Base-by-base conservation (phyloP, 2,797 vertebrate species). In the Acanthurus tractus region DNA sequence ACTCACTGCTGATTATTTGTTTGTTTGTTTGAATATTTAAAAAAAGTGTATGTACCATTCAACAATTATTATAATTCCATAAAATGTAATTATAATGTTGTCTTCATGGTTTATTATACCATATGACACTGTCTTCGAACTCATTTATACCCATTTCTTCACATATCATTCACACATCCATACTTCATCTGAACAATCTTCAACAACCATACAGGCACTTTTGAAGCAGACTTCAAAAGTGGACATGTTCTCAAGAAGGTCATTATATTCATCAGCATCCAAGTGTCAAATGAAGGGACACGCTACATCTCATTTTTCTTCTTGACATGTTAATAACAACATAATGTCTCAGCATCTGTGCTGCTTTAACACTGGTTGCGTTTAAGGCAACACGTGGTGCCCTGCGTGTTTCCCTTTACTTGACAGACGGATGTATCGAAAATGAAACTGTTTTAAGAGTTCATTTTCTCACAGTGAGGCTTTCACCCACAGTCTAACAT, bases 211-310 rank as follows among this genome's bases (percentile, higher is more conserved):
- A 61, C 62, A 77, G 78, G 76, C 89, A 91, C 73, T 92, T 92
- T 90, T 91, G 89, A 91, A 87, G 82, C 64, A 63, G 46, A 78
- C 82, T 92, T 93, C 89, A 92, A 90, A 92, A 93, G 87, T 90
- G 89, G 76, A 36, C 49, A 1, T 48, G 23, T 6, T 84, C 45
- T 72, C 40, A 45, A 18, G 36, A 78, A 66, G 44, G 66, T 69
- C 23, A 42, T 83, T 75, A 56, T 78, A 86, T 82, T 70, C 70
- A 81, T 58, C 52, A n/a, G 52, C 17, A 18, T 70, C 59, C 48
- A 6, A 25, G 13, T 67, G 76, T 72, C 25, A 50, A 63, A 63
- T 63, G 8, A 6, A 12, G n/a, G 25, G 70, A 67, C 65, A 55
- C 54, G 17, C 44, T 22, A 25, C 56, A 0, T 23, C 44, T 45